phyloP scores from a whole-genome alignment of 2,797 vertebrate genomes.

The Malacoraja senta region DNA sequence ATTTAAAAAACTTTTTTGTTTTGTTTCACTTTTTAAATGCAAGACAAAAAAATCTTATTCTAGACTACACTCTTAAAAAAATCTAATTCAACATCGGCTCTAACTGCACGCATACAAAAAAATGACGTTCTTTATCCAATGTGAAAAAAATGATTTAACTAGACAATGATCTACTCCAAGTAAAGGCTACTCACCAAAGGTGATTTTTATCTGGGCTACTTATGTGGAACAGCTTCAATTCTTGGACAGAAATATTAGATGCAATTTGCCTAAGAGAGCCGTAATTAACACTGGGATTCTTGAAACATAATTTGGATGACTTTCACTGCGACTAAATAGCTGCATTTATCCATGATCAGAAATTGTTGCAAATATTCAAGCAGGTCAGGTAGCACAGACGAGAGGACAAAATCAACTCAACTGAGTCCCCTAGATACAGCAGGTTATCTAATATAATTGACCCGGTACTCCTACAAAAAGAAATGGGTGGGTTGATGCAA shows the following conservation, averaged over 20 bases:
- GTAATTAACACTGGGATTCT: background rate
- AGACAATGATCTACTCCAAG: background rate
- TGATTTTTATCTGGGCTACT: too few relatives aligned
- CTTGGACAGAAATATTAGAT: too few relatives aligned
- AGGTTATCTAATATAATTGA: too few relatives aligned
- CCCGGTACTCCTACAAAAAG: too few relatives aligned
- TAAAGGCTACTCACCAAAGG: background rate
- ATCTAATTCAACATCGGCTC: background rate
- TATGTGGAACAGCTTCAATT: too few relatives aligned
- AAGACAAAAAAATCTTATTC: background rate
- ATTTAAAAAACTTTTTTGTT: background rate
- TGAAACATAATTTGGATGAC: background rate
- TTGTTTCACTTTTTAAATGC: background rate
- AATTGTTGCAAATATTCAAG: too few relatives aligned
- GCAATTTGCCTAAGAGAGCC: too few relatives aligned
- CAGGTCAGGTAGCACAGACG: too few relatives aligned
- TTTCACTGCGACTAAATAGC: background rate
- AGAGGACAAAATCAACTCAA: too few relatives aligned
- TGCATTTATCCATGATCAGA: background rate
- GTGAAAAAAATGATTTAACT: background rate
- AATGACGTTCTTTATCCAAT: background rate
- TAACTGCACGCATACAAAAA: background rate
- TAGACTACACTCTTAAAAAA: background rate
- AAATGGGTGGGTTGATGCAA: too few relatives aligned
- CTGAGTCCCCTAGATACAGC: too few relatives aligned